Evolutionary conservation across 2,888 invertebrate genomes (phyloP).

Genomic region (Microchrysa polita): DNA sequence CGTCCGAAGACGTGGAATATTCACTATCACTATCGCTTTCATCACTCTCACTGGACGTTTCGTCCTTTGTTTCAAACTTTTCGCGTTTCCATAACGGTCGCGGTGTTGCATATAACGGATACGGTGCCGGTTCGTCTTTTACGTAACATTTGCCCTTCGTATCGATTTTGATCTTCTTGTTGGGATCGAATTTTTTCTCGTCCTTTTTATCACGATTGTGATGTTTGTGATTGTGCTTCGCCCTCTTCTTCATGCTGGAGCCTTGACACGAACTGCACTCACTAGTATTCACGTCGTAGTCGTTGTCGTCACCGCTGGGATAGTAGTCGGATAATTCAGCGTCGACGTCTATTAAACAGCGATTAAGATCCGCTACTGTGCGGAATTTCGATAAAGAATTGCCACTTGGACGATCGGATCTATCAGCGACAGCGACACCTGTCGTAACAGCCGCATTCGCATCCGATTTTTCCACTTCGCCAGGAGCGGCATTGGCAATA

Average conservation of each 20-base stretch:
- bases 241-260: conserved; percentile 63
- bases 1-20: conserved; percentile 46
- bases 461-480: background rate
- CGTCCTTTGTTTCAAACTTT: conserved; percentile 66
- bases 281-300: conserved; percentile 58
- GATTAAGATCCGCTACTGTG: conserved; percentile 65
- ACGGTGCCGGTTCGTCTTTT: conserved; percentile 68
- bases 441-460: no score
- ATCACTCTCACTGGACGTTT: conserved; percentile 64
- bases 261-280: conserved; percentile 59
- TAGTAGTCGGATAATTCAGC: conserved; percentile 64
- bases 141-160: conserved; percentile 63
- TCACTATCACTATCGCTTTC: conserved; percentile 61
- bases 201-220: conserved; percentile 57
- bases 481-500: background rate
- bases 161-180: conserved; percentile 63
- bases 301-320: conserved; percentile 60
- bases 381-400: conserved; percentile 63
- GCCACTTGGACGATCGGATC: background rate
- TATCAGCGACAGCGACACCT: conserved; percentile 35
- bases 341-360: conserved; percentile 64
- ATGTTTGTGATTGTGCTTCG: conserved; percentile 52
- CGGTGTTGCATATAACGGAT: conserved; percentile 71
- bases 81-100: conserved; percentile 68
- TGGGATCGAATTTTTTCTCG: conserved; percentile 63